A percentile compares a stretch with the other conserved stretches of the same genome.
Conservation (phyloP, 2,888 invertebrate species). For the Coelinius sp. region DNA sequence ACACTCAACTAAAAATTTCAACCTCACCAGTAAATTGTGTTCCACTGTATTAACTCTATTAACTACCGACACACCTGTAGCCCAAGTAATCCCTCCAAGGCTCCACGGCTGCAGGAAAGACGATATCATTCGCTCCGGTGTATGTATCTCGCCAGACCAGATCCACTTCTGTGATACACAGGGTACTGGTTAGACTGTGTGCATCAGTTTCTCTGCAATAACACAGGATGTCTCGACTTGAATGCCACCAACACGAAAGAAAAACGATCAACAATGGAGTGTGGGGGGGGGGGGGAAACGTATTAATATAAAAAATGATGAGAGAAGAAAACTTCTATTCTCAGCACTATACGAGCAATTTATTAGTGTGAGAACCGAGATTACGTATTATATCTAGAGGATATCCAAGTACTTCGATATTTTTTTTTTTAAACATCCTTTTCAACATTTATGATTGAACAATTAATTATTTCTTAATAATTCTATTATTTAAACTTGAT, state of each 20-base stretch:
- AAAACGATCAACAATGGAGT: constrained; percentile 9
- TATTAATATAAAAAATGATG: constrained; percentile 1
- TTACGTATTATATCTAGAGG: no score
- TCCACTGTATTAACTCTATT: constrained; percentile 25
- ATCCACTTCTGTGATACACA: constrained; percentile 18
- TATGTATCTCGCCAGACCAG: constrained; percentile 23
- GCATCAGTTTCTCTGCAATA: constrained; percentile 13
- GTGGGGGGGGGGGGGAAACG: background rate
- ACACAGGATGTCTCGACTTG: constrained; percentile 19
- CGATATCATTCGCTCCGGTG: constrained; percentile 20
- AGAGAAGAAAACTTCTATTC: background rate
- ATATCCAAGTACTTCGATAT: no score
- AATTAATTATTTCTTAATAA: no score
- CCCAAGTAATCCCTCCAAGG: constrained; percentile 16
- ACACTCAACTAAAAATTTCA: background rate
- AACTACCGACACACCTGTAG: constrained; percentile 26
- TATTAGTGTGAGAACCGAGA: constrained; percentile 10
- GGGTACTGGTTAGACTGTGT: background rate
- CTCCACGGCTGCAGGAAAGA: constrained; percentile 15
- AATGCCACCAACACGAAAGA: background rate
- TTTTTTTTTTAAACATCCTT: background rate
- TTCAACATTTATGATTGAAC: no score
- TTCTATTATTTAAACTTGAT: no score
- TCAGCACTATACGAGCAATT: constrained; percentile 28
- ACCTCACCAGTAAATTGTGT: constrained; percentile 13